Evolutionary conservation across 2,888 invertebrate species (phyloP).

Genomic region (Heliconius sara): DNA sequence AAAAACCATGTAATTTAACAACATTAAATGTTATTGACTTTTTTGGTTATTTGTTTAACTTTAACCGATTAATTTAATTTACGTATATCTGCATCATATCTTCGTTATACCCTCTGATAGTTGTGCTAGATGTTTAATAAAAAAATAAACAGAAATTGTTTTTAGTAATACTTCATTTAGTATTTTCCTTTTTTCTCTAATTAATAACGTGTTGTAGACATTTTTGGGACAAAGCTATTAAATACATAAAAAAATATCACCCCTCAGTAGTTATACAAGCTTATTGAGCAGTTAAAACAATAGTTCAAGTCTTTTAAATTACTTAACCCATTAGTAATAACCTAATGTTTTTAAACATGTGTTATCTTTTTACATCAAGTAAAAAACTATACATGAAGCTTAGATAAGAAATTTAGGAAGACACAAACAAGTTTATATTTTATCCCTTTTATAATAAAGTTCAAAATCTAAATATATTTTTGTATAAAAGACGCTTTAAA

Average conservation of each 20-base stretch:
- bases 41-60: no score
- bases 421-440: background rate
- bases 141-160: background rate
- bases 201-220: background rate
- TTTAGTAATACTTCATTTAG: background rate
- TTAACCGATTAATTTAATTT: no score
- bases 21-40: no score
- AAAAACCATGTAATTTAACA: no score
- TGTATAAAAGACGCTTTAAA: constrained; percentile 10
- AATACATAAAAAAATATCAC: background rate
- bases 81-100: no score
- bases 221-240: background rate
- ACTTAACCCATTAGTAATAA: constrained; percentile 19
- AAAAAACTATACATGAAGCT: constrained; percentile 36
- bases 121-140: background rate
- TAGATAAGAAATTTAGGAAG: constrained; percentile 5
- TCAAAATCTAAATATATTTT: constrained; percentile 7
- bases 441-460: background rate
- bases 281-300: background rate
- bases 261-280: background rate
- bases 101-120: no score
- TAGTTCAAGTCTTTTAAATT: background rate
- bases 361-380: constrained; percentile 42
- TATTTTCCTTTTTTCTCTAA: background rate
- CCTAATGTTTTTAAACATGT: constrained; percentile 36